phyloP scores from a whole-genome alignment of 2,113 vertebrate species.

The Sander vitreus region DNA sequence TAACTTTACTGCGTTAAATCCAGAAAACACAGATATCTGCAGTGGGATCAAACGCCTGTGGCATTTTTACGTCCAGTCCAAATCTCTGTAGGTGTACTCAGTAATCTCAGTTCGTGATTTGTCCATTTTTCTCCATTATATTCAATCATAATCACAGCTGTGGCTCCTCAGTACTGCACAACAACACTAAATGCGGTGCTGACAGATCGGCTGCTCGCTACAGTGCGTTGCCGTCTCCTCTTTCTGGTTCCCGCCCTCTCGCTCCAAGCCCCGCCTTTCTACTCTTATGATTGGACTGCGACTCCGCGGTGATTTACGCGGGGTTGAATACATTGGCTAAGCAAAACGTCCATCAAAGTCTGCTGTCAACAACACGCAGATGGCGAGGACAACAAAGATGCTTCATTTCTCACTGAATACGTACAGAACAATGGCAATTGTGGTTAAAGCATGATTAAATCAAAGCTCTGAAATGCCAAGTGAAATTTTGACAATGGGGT shows the following conservation, averaged over 20 bases:
- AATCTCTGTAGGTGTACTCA: conserved; percentile 14
- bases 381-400: conserved; percentile 70
- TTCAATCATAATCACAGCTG: conserved; percentile 23
- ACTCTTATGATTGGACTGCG: conserved; percentile 33
- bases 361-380: conserved; percentile 74
- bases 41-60: not conserved
- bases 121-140: conserved; percentile 62
- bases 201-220: conserved; percentile 53
- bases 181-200: conserved; percentile 33
- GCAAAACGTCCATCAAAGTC: conserved; percentile 14
- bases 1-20: conserved; percentile 45
- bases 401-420: conserved; percentile 21
- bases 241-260: conserved; percentile 41
- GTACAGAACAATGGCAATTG: conserved; percentile 46
- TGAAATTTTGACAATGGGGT: not conserved
- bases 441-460: not conserved
- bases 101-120: conserved; percentile 38
- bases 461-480: not conserved
- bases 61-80: conserved; percentile 44
- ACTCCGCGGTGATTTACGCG: fast-evolving
- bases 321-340: conserved; percentile 35
- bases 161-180: not conserved
- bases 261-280: fast-evolving
- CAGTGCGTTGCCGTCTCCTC: not conserved
- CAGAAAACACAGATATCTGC: conserved; percentile 8